Base-by-base conservation (phyloP, 1,140 invertebrate genomes). In the Papilio polytes region DNA sequence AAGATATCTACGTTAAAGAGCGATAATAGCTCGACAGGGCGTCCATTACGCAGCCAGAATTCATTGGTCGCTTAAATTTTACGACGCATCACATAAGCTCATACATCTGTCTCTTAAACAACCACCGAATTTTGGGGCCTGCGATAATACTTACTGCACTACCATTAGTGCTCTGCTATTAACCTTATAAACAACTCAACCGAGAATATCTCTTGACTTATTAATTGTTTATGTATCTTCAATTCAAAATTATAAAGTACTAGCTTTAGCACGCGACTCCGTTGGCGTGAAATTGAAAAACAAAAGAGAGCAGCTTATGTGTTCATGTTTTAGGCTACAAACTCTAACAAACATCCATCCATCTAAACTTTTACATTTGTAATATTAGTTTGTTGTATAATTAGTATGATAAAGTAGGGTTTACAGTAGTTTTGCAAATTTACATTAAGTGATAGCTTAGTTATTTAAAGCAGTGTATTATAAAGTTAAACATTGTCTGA, bases 81-180 rank as follows among this genome's bases (percentile, higher is more conserved):
- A 82, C 77, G 83, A 80, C 79, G 84, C 78, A 80, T 63, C 83
- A 80, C 82, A 82, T 66, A 66, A 72, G n/a, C 80, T 81, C 86
- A 91, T 91, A 86, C 90, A 90, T 89, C 89, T 87, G 81, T 82
- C 83, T 89, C 85, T 88, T 88, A 86, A 89, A 88, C 82, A 86
- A 89, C 82, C 86, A 88, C 81, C 80, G 79, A 89, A 91, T 81
- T 91, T 89, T 78, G 8, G 80, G 80, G 80, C 53, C 80, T 80
- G 80, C 26, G 80, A 81, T 83, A 87, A 87, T 86, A 88, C 82
- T 87, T 78, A 83, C 82, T 81, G 22, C 44, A 80, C 80, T 77
- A 82, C 81, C 70, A 82, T 88, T 84, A 88, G 81, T 86, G 78
- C 80, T 81, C 66, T 80, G 80, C 82, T 86, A 86, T 86, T 84